These are phyloP conservation scores for Sebastes steindachneri DNA, from an alignment of 2,797 vertebrate genomes.

Conservation along the genomic window DNA sequence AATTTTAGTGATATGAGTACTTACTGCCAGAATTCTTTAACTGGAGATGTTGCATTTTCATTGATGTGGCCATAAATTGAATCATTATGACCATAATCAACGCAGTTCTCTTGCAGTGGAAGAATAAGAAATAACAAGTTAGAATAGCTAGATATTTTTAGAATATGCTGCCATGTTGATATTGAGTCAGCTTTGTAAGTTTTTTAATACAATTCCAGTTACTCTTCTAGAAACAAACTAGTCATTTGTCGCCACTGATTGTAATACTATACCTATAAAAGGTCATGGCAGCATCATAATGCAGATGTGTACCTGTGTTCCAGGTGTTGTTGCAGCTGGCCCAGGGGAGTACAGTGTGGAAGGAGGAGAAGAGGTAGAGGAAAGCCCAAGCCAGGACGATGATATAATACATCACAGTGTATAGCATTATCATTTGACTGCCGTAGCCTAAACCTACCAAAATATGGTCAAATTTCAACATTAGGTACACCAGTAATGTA, in stretches of 20 bases:
- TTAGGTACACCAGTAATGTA: no score
- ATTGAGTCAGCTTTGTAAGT: not conserved
- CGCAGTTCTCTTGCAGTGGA: conserved; percentile 70
- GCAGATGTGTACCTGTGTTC: conserved; percentile 72
- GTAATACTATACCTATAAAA: no score
- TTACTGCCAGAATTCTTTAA: conserved; percentile 82
- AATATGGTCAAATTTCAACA: not conserved
- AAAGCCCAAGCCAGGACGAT: conserved; percentile 79
- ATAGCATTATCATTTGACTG: conserved; percentile 62
- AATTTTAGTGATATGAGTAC: conserved; percentile 24
- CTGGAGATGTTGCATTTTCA: conserved; percentile 69
- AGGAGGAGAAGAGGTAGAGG: conserved; percentile 75
- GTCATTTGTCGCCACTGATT: not conserved
- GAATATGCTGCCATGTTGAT: no score
- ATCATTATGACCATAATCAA: conserved; percentile 82
- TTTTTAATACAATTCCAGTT: not conserved
- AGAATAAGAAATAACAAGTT: not conserved
- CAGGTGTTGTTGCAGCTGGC: conserved; percentile 77
- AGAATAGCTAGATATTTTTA: not conserved
- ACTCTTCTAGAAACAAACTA: not conserved
- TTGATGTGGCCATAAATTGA: conserved; percentile 47
- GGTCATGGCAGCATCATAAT: not conserved
- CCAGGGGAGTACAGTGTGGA: conserved; percentile 75
- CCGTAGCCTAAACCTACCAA: conserved; percentile 72
- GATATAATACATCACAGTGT: conserved; percentile 72